A percentile compares a stretch with the other conserved stretches of the same genome.
Evolutionary conservation across 1,140 invertebrate genomes (phyloP).

Genomic region (Leptinotarsa undecemlineata): DNA sequence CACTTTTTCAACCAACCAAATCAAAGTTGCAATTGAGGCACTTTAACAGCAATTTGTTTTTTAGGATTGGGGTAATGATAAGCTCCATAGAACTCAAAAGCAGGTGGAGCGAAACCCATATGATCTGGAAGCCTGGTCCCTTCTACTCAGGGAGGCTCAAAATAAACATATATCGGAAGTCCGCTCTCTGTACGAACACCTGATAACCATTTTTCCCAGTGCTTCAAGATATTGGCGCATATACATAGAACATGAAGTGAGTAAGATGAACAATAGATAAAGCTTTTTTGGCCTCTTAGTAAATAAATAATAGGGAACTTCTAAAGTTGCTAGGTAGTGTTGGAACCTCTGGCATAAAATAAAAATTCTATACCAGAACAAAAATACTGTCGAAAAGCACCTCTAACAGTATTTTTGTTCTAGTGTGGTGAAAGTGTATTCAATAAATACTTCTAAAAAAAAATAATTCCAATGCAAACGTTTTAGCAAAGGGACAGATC

Average conservation of each 20-base stretch:
- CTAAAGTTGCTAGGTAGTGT: background rate
- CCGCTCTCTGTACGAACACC: conserved; percentile 87
- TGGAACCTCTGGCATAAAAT: background rate
- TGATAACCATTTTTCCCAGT: conserved; percentile 92
- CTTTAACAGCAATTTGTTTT: conserved; percentile 12
- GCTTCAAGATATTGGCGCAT: conserved; percentile 98
- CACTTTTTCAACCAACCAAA: background rate
- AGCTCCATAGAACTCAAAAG: conserved; percentile 76
- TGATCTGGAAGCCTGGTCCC: conserved; percentile 96
- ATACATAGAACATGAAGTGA: conserved; percentile 98
- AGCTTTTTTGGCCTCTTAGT: background rate
- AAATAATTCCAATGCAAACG: no score
- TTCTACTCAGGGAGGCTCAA: conserved; percentile 90
- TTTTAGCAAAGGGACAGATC: no score
- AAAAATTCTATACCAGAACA: no score
- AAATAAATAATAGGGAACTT: background rate
- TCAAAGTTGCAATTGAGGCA: conserved; percentile 12
- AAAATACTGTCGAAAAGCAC: no score
- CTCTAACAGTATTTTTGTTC: no score
- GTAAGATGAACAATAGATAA: background rate
- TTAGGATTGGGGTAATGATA: conserved; percentile 86
- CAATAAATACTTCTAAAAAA: no score
- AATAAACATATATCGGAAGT: conserved; percentile 89
- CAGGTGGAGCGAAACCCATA: conserved; percentile 84
- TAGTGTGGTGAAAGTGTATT: no score